Evolutionary conservation across 2,888 invertebrate species (phyloP).

Genomic region (Latrodectus hesperus): DNA sequence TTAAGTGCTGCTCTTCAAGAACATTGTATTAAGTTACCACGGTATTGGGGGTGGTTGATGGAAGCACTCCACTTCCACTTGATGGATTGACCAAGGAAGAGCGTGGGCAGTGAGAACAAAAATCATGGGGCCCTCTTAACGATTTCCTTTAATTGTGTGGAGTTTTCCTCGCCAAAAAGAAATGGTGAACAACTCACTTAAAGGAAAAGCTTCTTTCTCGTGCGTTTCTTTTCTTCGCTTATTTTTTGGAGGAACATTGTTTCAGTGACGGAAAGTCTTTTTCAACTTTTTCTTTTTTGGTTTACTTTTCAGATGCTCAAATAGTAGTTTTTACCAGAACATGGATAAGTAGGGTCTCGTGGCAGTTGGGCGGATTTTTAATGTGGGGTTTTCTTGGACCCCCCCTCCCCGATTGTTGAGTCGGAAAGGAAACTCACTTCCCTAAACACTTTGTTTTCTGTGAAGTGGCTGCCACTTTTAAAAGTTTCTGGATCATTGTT

Average conservation of each 20-base stretch:
- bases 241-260: background rate
- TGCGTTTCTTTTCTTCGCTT: background rate
- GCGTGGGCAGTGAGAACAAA: conserved; percentile 10
- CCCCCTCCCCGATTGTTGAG: too few species aligned
- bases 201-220: conserved; percentile 35
- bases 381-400: too few species aligned
- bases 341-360: background rate
- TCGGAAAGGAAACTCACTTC: too few species aligned
- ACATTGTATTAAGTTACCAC: conserved; percentile 5
- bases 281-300: background rate
- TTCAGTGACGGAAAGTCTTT: background rate
- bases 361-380: background rate
- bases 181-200: conserved; percentile 53
- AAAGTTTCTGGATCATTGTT: too few species aligned
- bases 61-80: conserved; percentile 5
- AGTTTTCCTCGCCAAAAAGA: conserved; percentile 36
- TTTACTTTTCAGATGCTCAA: background rate
- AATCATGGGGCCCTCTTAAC: conserved; percentile 61
- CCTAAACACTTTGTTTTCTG: too few species aligned
- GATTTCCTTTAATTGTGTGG: conserved; percentile 60
- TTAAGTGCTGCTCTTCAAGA: conserved; percentile 2
- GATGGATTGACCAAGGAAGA: conserved; percentile 39
- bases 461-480: too few species aligned
- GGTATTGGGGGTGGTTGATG: background rate
- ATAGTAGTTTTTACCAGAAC: background rate